Base-by-base conservation (phyloP, 2,797 vertebrate genomes). In the Diplodus puntazzo region DNA sequence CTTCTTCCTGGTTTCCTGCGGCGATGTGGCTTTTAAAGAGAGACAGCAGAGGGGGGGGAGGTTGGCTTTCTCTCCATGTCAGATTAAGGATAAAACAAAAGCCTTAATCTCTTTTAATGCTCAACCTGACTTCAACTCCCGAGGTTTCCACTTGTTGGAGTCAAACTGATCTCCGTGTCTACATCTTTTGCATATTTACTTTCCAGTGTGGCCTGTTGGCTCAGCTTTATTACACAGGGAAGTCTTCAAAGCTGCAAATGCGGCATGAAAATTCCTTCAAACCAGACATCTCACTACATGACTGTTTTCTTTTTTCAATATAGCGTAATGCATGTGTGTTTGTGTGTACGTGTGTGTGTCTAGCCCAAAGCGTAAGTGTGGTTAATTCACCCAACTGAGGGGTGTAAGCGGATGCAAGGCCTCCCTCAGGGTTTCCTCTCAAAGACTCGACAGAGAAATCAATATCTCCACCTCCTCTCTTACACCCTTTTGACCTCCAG, bases 391-490 rank as follows among this genome's bases (percentile, higher is more conserved):
- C 71, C 73, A 77, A 80, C 78, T 62, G 70, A 80, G 67, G 64
- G 62, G 61, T 79, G 70, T 85, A 74, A 92, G 81, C 65, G 63
- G 88, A 90, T 87, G 80, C 83, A 66, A 82, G 71, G 58, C 59
- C 76, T 84, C 87, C 91, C 90, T 77, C 67, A 61, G 87, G 91
- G 79, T 77, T 89, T 89, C 84, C 80, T 85, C 83, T 92, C 58
- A 80, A 70, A 79, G 73, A 89, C 75, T 76, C 54, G 57, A 86
- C 84, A 77, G 73, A 91, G 75, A 83, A 90, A 92, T 92, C 90
- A 79, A 92, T 92, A 91, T 74, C 69, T 83, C 80, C 69, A 63
- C 70, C 81, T 86, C 81, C 77, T 63, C 50, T 85, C 55, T 69
- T 66, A 64, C 77, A 72, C 73, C 45, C 62, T 53, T 79, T 78